Base-by-base conservation (phyloP, 2,888 invertebrate species). In the Bugula neritina region DNA sequence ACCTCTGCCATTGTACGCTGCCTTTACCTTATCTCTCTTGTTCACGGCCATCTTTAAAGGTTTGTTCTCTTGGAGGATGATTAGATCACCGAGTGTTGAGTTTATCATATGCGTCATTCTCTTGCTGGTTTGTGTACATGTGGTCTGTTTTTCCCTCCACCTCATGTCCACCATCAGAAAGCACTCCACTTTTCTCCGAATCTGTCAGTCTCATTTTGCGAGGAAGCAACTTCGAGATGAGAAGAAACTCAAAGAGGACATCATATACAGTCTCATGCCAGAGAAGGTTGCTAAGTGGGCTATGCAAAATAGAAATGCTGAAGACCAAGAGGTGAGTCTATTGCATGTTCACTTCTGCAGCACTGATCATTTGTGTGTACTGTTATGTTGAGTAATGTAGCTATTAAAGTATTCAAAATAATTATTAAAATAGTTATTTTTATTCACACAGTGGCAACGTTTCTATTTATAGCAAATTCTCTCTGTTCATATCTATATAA, bases 141-240 rank as follows among this genome's bases (percentile, higher is more conserved):
- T 94, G 74, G 92, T 97, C 75, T 95, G 96, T 73, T 87, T 94
- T 75, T 95, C 96, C 85, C 92, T 96, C 80, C 89, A 93, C 80
- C 88, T 96, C 77, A 94, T 96, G 92, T 83, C 84, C 31, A 85
- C 86, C 77, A 94, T 95, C 23, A 89, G 95, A 77, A 92, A 93
- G 90, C 88, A 95, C 72, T 95, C 94, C 77, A 96, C 95, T 2
- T 96, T 96, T 85, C 93, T 95, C 91, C 94, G 95, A 87, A 94
- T 87, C 71, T 95, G 96, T 0, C 94, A 96, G 83, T 94, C 94
- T 78, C 86, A 95, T 74, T 86, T 96, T 73, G 94, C 95, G 1
- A 87, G 94, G 35, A 88, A 91, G 71, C 94, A 96, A 82, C 85
- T 97, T 73, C 93, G 94, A 85, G 89, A 92, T 87, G 97, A 97